Conservation (phyloP, 2,888 invertebrate species). For the Polyploca ridens region DNA sequence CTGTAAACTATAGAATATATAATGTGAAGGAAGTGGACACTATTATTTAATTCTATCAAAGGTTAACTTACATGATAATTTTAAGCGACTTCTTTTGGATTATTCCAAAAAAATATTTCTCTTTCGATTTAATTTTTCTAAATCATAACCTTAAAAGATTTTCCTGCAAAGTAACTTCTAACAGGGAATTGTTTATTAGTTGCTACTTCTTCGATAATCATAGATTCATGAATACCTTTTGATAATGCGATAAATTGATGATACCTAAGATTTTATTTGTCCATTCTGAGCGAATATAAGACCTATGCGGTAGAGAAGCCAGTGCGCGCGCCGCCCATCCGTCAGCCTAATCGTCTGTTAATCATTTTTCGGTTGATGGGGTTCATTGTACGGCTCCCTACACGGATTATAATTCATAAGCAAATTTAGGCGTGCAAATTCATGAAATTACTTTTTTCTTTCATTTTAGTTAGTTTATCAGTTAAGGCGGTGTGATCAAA, state of each 20-base stretch:
- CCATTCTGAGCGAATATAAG: slow-evolving; percentile 8
- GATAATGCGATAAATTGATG: background rate
- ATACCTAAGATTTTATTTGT: background rate
- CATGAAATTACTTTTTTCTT: slow-evolving; percentile 48
- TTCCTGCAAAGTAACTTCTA: too few species aligned
- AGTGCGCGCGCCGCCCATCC: slow-evolving; percentile 76
- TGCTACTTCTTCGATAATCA: too few species aligned
- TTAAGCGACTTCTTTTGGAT: too few species aligned
- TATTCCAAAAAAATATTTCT: too few species aligned
- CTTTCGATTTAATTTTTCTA: too few species aligned
- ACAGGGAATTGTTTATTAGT: too few species aligned
- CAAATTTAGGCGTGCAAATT: slow-evolving; percentile 69
- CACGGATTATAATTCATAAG: slow-evolving; percentile 73
- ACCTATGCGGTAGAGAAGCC: slow-evolving; percentile 74
- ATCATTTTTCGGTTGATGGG: slow-evolving; percentile 83
- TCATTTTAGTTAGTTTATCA: slow-evolving; percentile 25
- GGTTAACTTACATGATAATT: too few species aligned
- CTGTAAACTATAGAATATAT: slow-evolving; percentile 49
- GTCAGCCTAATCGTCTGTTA: slow-evolving; percentile 82
- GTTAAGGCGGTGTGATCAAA: slow-evolving; percentile 11
- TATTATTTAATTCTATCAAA: too few species aligned
- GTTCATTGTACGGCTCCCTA: slow-evolving; percentile 73
- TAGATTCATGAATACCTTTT: background rate
- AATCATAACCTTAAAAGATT: too few species aligned
- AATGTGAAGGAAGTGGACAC: background rate